Base-by-base conservation (phyloP, 2,888 invertebrate species). In the Caenorhabditis sp. region DNA sequence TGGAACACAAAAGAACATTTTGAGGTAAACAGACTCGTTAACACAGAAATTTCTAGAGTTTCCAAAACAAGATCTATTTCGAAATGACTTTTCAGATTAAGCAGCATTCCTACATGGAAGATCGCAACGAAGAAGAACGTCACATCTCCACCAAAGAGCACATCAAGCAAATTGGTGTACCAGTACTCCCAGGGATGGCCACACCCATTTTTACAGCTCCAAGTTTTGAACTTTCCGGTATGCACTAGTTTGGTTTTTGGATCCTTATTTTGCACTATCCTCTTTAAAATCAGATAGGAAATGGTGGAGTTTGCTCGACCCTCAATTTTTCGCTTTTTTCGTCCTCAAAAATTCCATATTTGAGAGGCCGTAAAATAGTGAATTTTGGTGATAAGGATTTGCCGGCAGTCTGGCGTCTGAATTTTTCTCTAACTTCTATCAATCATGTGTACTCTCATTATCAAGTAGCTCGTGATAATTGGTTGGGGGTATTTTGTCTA, bases 131-230 rank as follows among this genome's bases (percentile, higher is more conserved):
- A 31, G 59, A 81, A n/a, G 82, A 82, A 58, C 73, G 76, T n/a
- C 61, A 72, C 12, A 49, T 72, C 28, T 70, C 82, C 19, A 70
- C 80, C 10, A 81, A 80, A 28, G 75, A 83, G 49, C 87, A 86
- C 68, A 86, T 87, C 63, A 80, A 81, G 44, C 82, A 85, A n/a
- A 85, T 87, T 26, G 87, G 87, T 47, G 86, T 87, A 5, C 86
- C 87, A n/a, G 87, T 87, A 2, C 76, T 87, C 3, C 87, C 87
- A 4, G 82, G 82, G 56, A 82, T 87, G n/a, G 81, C 63, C 10
- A 24, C 49, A 12, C 59, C 69, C 10, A 26, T 64, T 14, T 28
- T 51, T n/a, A 38, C 61, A 35, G n/a, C 38, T 38, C 70, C 22
- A 5, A 61, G 22, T 49, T 68, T 64, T 38, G 77, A 75, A 59